Base-by-base conservation (phyloP, 2,113 vertebrate genomes). In the Rissa tridactyla region DNA sequence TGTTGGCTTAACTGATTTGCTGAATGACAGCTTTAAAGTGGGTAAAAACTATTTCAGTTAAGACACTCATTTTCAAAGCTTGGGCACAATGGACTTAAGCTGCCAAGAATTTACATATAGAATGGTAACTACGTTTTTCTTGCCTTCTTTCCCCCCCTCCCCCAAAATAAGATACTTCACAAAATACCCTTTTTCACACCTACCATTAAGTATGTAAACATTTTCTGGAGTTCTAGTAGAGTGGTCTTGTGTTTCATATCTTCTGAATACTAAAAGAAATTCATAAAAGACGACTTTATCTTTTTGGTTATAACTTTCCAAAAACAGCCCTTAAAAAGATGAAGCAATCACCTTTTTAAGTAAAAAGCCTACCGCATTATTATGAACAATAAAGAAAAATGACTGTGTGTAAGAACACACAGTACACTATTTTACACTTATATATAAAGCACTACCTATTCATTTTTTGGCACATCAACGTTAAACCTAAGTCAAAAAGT, bases 141-240 rank as follows among this genome's bases (percentile, higher is more conserved):
- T 52, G 19, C 15, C n/a, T 40, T 32, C 32, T 27, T 6, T 26
- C 26, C 6, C 14, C 7, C 52, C 52, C 2, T 4, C 7, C 32
- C 4, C 9, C 5, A 36, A 80, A 88, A 38, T 1, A 27, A 14
- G 14, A 21, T 11, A 51, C 3, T 42, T 89, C 5, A 22, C 32
- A 68, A 55, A 87, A 90, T 6, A 55, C 3, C 3, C 54, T 69
- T 88, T 73, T 82, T 65, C 19, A 19, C 65, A 98, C 98, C 92
- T 98, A 99, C 99, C 99, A 99, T 99, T 93, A 99, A 98, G 97
- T 99, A 99, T 1, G 99, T 99, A 98, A 99, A 99, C 99, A 99
- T 99, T 98, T 99, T 99, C 97, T 99, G 99, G 78, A 99, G 99
- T 92, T 99, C 99, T 96, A 99, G 98, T 15, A 99, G 98, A 11